Base-by-base conservation (phyloP, 2,797 vertebrate species). In the Rhincodon typus region DNA sequence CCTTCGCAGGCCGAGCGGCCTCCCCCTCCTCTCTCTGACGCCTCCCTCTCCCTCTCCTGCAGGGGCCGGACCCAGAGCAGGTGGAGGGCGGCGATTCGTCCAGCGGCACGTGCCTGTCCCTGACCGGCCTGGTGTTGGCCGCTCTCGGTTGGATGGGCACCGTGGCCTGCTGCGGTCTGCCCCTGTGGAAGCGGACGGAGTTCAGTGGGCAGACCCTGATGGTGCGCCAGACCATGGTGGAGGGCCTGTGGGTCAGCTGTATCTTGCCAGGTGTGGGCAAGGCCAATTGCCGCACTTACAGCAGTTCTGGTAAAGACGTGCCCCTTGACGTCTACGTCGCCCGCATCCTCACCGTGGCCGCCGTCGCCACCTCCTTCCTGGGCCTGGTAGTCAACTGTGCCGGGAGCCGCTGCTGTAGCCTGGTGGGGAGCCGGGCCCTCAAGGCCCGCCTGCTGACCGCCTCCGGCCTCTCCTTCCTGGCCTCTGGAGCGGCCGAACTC, bases 381-480 rank as follows among this genome's bases (percentile, higher is more conserved):
- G 57, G n/a, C 57, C 13, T 93, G 13, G 3, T 23, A 7, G 10
- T 93, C 30, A 57, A 67, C 30, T 38, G 30, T 30, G 34, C 38
- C 62, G 90, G 46, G 5, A 15, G 34, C 34, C 34, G 34, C 13
- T 93, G 90, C 30, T 21, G 7, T 57, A 21, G 4, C 62, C 67
- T 34, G 13, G 57, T 21, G 30, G 5, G 12, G 0, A 2, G 4
- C 21, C 6, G 8, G 10, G 46, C 2, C 1, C 0, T 12, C 46
- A 50, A 50, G 23, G 0, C 42, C 25, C 15, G 42, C 5, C 25
- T 87, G 1, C 57, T 38, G 57, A n/a, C 57, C 0, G 62, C 30
- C 30, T 38, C 57, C 0, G 57, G 57, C 15, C 0, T 50, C 0
- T 2, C 27, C 42, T 53, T 27, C 84, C 2, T 53, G 5, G 23